Base-by-base conservation (phyloP, 2,888 invertebrate genomes). In the Osedax fenrisi region DNA sequence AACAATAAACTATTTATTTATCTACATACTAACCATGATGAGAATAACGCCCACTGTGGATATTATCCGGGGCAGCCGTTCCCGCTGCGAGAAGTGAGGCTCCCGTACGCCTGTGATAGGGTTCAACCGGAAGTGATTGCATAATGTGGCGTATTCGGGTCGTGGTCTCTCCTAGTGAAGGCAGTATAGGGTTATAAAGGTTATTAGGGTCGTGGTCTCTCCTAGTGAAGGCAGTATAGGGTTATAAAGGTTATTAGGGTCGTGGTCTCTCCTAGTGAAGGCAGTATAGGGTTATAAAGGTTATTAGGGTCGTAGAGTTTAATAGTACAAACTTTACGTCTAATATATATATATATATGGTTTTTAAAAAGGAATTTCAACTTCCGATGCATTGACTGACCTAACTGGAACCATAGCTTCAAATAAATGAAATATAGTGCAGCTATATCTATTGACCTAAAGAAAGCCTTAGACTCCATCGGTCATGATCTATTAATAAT, bases 21-120 rank as follows among this genome's bases (percentile, higher is more conserved):
- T n/a, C n/a, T n/a, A n/a, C n/a, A n/a, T n/a, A n/a, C 80, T 80
- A 79, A 87, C 87, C 88, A 88, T 88, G 27, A 87, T 81, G 74
- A 87, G 81, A 76, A 87, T 85, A 66, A 86, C 85, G 24, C 86
- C 86, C 73, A 87, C 83, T 2, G 87, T 87, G 26, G 87, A 86
- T 10, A 86, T 82, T 59, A 88, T 86, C 76, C 88, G 81, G 76
- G 86, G 86, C 26, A 85, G 79, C 68, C 87, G 80, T 61, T 85
- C 81, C 13, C 81, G 80, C 41, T 83, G 81, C 1, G 87, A 87
- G 78, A 88, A 88, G 76, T 85, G 83, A 1, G 87, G 87, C 79
- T 88, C 87, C 73, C 85, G 83, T 5, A 87, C 82, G 1, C 87
- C 87, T 0, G 88, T 88, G 59, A 88, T 86, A 0, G 87, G 87